phyloP scores from a whole-genome alignment of 2,888 invertebrate species.

The Tetramorium bicarinatum region DNA sequence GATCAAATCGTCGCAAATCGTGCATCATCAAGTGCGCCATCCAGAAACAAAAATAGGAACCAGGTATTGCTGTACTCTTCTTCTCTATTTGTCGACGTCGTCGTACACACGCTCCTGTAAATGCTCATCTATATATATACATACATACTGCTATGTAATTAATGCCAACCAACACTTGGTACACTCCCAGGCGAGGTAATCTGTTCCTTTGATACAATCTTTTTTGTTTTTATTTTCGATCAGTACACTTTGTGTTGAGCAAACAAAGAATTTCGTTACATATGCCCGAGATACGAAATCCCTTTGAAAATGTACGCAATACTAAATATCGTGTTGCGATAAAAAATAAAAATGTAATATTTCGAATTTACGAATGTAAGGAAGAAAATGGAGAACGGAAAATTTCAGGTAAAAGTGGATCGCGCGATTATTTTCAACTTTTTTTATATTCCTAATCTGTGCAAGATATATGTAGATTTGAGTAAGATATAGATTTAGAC shows the following conservation, averaged over 20 bases:
- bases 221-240: neutral
- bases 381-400: neutral
- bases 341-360: neutral
- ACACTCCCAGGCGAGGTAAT: slow-evolving; percentile 34
- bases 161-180: slow-evolving; percentile 34
- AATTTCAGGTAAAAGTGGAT: neutral
- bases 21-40: slow-evolving; percentile 39
- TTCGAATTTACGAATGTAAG: neutral
- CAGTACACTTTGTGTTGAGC: neutral
- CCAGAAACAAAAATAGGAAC: slow-evolving; percentile 73
- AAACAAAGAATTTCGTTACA: neutral
- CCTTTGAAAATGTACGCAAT: neutral
- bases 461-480: neutral
- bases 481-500: neutral
- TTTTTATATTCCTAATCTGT: neutral
- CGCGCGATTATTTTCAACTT: neutral
- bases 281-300: neutral
- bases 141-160: slow-evolving; percentile 39
- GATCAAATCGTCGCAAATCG: slow-evolving; percentile 56
- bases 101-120: slow-evolving; percentile 8
- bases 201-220: neutral
- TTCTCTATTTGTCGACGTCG: slow-evolving; percentile 40
- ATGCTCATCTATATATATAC: slow-evolving; percentile 2
- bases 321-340: neutral
- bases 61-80: slow-evolving; percentile 67